These are phyloP conservation scores for Hypocryptadius cinnamomeus DNA, from an alignment of 2,113 vertebrate species.

Conservation along the genomic window DNA sequence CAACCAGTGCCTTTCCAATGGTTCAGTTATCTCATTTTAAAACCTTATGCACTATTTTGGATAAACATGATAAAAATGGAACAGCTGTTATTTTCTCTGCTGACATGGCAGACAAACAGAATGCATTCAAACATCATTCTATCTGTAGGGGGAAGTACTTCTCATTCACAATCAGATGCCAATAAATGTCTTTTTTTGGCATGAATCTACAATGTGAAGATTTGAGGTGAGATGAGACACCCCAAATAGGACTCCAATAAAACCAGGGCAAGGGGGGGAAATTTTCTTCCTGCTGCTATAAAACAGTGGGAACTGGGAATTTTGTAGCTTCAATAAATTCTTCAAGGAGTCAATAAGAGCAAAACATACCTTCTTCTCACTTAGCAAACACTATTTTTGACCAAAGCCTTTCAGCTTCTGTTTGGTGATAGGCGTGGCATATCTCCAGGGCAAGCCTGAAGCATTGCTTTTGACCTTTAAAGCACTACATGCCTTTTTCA, in stretches of 20 bases:
- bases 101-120: not conserved
- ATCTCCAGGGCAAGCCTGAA: not conserved
- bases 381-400: not conserved
- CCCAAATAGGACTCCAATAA: not conserved
- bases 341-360: not conserved
- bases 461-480: not conserved
- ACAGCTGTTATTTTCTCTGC: not conserved
- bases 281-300: not conserved
- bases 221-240: not conserved
- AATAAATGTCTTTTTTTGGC: not conserved
- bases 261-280: fast-evolving
- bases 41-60: not conserved
- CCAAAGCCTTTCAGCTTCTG: not conserved
- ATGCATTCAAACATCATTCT: not conserved
- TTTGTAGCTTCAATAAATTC: not conserved
- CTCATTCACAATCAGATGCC: not conserved
- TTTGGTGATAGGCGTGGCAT: not conserved
- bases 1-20: not conserved
- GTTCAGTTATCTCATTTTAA: not conserved
- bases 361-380: not conserved
- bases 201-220: not conserved
- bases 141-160: not conserved
- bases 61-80: not conserved
- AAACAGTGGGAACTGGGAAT: not conserved
- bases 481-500: not conserved